phyloP scores from a whole-genome alignment of 2,888 invertebrate genomes.

The Philhelius pedissequus region DNA sequence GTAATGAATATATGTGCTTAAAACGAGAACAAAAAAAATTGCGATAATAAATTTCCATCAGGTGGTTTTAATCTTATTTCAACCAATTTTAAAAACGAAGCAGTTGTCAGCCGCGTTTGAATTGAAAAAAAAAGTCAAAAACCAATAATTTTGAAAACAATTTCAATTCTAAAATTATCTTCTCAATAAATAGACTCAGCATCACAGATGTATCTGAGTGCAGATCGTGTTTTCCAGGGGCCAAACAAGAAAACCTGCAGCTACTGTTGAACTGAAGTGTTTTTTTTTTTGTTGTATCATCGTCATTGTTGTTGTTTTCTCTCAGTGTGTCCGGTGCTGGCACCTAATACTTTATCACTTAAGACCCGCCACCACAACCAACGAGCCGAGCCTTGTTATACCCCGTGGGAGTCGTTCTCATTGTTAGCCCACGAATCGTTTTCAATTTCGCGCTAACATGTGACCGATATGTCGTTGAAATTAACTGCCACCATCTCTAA shows the following conservation, averaged over 20 bases:
- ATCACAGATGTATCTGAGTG: slow-evolving; percentile 55
- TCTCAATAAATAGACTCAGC: slow-evolving; percentile 27
- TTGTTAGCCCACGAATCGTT: slow-evolving; percentile 51
- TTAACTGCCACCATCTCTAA: slow-evolving; percentile 65
- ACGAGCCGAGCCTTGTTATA: slow-evolving; percentile 44
- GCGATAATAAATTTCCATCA: no score
- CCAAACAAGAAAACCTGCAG: slow-evolving; percentile 21
- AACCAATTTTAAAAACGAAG: no score
- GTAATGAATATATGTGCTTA: no score
- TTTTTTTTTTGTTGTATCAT: slow-evolving; percentile 22
- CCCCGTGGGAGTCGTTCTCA: slow-evolving; percentile 24
- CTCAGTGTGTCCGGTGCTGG: slow-evolving; percentile 9
- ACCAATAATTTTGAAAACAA: not conserved
- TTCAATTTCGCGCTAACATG: slow-evolving; percentile 69
- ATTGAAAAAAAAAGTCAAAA: not conserved
- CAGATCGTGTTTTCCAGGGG: not conserved
- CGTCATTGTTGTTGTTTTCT: slow-evolving; percentile 4
- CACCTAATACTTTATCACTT: slow-evolving; percentile 64
- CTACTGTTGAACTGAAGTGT: not conserved
- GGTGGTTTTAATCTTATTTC: no score
- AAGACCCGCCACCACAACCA: slow-evolving; percentile 54
- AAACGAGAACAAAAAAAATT: no score
- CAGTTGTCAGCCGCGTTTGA: no score
- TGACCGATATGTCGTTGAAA: slow-evolving; percentile 68
- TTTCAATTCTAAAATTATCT: slow-evolving; percentile 10